Base-by-base conservation (phyloP, 2,113 vertebrate species). In the Lutjanus erythropterus region DNA sequence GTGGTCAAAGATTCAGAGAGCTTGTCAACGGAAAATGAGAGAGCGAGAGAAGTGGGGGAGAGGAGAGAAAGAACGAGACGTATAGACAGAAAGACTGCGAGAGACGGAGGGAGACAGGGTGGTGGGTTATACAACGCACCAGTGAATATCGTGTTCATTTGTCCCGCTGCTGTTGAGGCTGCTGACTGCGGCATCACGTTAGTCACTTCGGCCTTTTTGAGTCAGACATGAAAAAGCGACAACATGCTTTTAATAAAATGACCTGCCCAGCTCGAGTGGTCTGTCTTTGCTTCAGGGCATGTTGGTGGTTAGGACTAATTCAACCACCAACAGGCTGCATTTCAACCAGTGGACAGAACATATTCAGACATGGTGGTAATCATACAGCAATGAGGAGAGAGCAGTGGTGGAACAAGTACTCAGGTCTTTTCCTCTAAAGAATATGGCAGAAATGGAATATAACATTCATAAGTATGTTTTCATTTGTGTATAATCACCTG, bases 1-100 rank as follows among this genome's bases (percentile, higher is more conserved):
- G 93, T 94, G 93, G 93, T 94, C 93, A 93, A 92, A 92, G 91
- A 85, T 92, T 93, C 89, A 88, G 91, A 81, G 88, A 88, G 91
- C 91, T 89, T 91, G 91, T 93, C 91, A 90, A 92, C 92, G 92
- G 92, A 93, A 93, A 93, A 92, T 90, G 93, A 88, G 88, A 81
- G 90, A 88, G 87, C 64, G 42, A 90, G 85, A 90, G 85, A 88
- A 86, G 70, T 85, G 68, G 67, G 76, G 89, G 85, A 69, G 85
- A 87, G 41, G 86, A 86, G 81, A 85, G 89, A 80, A 35, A 87
- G 86, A 76, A 73, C 65, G 85, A 81, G 72, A 85, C n/a, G 55
- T 89, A 89, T 85, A 92, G 86, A 84, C 75, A 79, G 83, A 53
- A 31, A 85, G 80, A 81, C 75, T 35, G 71, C 23, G 39, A 66